phyloP scores from a whole-genome alignment of 2,113 vertebrate genomes.

The Lates calcarifer region DNA sequence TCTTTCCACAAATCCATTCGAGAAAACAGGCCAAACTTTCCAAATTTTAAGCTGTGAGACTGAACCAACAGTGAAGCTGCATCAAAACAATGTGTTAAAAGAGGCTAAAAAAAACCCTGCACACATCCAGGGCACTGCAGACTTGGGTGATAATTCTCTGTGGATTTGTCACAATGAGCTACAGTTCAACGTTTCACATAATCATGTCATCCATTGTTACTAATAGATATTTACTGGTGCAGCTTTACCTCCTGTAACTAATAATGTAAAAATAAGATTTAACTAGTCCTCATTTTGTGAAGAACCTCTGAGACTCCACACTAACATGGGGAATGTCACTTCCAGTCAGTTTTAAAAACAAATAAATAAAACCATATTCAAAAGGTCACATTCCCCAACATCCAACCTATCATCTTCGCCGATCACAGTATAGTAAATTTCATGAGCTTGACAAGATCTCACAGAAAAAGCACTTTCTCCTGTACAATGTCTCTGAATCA shows the following conservation, averaged over 20 bases:
- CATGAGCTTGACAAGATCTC: constrained; percentile 27
- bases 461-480: constrained; percentile 3
- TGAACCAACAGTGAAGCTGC: no score
- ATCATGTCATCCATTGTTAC: no score
- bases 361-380: neutral
- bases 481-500: constrained; percentile 3
- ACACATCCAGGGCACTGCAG: neutral
- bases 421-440: constrained; percentile 6
- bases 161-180: no score
- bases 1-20: neutral
- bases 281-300: neutral
- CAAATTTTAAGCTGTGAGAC: no score
- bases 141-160: no score
- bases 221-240: neutral
- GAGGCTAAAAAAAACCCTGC: neutral
- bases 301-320: neutral
- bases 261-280: neutral
- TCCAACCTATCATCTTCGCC: neutral
- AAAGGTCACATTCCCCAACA: constrained; percentile 13
- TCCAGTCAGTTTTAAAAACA: neutral
- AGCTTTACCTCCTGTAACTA: neutral
- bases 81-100: no score
- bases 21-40: neutral
- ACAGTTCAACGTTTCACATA: no score
- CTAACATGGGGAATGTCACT: neutral